These are phyloP conservation scores for Acanthurus lineatus DNA, from an alignment of 2,797 vertebrate species.

Conservation along the genomic window DNA sequence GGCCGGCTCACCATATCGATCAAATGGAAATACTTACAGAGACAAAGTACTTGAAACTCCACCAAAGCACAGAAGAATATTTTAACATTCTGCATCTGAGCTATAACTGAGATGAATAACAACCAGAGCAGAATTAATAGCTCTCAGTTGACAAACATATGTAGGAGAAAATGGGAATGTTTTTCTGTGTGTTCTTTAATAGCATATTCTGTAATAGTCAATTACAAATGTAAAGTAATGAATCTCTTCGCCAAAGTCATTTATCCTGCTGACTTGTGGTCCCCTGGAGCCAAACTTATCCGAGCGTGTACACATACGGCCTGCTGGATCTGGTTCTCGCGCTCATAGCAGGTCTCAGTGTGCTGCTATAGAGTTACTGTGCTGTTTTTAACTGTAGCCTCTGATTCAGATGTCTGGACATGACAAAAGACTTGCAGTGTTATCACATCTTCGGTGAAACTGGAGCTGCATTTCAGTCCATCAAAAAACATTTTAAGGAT, in stretches of 20 bases:
- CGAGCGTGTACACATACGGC: constrained; percentile 62
- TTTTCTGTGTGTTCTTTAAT: constrained; percentile 60
- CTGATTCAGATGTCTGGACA: constrained; percentile 62
- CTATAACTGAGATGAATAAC: constrained; percentile 59
- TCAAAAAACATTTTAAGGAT: constrained; percentile 1
- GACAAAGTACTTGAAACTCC: constrained; percentile 19
- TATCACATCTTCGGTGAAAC: constrained; percentile 55
- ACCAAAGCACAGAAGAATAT: constrained; percentile 32
- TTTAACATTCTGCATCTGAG: constrained; percentile 37
- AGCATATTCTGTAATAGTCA: constrained; percentile 69
- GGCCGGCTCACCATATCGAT: constrained; percentile 30
- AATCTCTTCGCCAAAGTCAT: constrained; percentile 70
- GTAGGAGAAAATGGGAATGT: constrained; percentile 52
- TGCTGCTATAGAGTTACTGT: constrained; percentile 62
- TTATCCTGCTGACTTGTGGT: constrained; percentile 79
- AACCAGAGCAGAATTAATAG: constrained; percentile 58
- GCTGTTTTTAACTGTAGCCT: constrained; percentile 72
- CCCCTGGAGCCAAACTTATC: constrained; percentile 73
- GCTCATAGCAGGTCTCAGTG: constrained; percentile 62
- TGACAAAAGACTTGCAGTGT: constrained; percentile 62
- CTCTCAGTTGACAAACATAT: constrained; percentile 62
- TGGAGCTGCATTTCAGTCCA: constrained; percentile 52
- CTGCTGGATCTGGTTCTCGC: constrained; percentile 58
- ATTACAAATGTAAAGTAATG: constrained; percentile 74
- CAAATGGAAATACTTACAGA: constrained; percentile 53